Conservation (phyloP, 2,113 vertebrate genomes). For the Thryonomys swinderianus region DNA sequence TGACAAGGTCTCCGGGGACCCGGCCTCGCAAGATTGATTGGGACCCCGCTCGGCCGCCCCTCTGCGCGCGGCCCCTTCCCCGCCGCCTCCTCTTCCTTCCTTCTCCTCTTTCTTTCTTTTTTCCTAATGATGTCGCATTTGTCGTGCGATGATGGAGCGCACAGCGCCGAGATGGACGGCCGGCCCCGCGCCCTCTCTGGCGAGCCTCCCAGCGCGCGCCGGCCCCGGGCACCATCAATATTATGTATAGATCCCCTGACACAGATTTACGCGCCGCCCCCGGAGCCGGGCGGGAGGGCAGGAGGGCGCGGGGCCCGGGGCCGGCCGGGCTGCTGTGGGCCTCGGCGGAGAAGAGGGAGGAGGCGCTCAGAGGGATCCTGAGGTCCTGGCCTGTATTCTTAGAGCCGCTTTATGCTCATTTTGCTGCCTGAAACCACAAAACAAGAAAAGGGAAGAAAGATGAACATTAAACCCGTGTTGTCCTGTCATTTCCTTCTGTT, state of each 20-base stretch:
- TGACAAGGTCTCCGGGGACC: conserved; percentile 92
- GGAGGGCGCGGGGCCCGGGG: conserved; percentile 70
- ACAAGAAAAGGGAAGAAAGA: background rate
- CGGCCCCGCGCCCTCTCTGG: conserved; percentile 94
- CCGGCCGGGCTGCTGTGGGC: conserved; percentile 93
- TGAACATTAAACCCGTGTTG: conserved; percentile 43
- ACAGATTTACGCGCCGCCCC: conserved; percentile 95
- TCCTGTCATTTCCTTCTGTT: conserved; percentile 52
- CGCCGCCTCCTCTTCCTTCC: background rate
- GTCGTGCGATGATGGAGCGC: conserved; percentile 92
- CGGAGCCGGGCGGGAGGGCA: conserved; percentile 89
- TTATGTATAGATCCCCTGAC: conserved; percentile 99
- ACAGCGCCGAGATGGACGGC: conserved; percentile 87
- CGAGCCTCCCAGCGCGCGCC: conserved; percentile 89
- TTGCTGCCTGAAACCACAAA: conserved; percentile 68
- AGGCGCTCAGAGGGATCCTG: conserved; percentile 93
- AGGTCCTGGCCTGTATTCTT: conserved; percentile 88
- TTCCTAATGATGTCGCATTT: conserved; percentile 96
- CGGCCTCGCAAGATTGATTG: conserved; percentile 93
- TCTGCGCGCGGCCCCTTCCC: conserved; percentile 90
- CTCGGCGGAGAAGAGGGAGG: conserved; percentile 93
- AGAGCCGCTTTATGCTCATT: conserved; percentile 82
- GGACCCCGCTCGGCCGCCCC: conserved; percentile 92
- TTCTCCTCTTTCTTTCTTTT: background rate
- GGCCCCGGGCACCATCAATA: conserved; percentile 95